Conservation (phyloP, 2,113 vertebrate genomes). For the Taxidea taxus region DNA sequence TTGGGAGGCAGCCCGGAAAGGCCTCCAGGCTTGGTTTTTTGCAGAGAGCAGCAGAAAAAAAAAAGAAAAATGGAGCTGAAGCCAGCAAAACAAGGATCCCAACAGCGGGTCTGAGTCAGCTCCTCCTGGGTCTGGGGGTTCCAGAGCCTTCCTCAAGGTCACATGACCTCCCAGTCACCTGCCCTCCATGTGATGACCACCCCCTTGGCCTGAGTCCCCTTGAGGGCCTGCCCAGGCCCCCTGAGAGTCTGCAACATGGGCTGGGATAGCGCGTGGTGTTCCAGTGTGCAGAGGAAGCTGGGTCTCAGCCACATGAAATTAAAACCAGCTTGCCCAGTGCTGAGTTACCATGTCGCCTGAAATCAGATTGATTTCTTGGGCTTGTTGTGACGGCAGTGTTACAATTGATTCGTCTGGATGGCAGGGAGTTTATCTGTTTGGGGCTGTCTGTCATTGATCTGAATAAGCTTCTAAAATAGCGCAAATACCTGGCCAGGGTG, state of each 20-base stretch:
- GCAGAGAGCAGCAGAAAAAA: constrained; percentile 64
- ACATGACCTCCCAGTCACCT: not conserved
- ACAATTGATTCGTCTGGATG: constrained; percentile 79
- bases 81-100: constrained; percentile 53
- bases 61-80: constrained; percentile 64
- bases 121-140: constrained; percentile 52
- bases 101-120: constrained; percentile 54
- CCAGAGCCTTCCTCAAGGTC: not conserved
- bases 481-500: constrained; percentile 60
- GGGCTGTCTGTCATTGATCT: constrained; percentile 78
- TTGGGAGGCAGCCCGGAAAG: constrained; percentile 63
- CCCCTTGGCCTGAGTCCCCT: not conserved
- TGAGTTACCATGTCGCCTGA: constrained; percentile 71
- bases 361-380: constrained; percentile 80
- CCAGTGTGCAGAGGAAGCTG: constrained; percentile 53
- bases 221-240: not conserved
- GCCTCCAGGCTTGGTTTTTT: constrained; percentile 62
- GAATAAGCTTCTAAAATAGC: constrained; percentile 74
- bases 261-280: not conserved
- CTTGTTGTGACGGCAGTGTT: constrained; percentile 73
- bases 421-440: constrained; percentile 69
- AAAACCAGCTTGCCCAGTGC: constrained; percentile 72
- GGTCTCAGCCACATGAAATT: constrained; percentile 67
- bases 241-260: not conserved
- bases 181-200: not conserved